Conservation (phyloP, 2,113 vertebrate species). For the Takifugu bimaculatus region DNA sequence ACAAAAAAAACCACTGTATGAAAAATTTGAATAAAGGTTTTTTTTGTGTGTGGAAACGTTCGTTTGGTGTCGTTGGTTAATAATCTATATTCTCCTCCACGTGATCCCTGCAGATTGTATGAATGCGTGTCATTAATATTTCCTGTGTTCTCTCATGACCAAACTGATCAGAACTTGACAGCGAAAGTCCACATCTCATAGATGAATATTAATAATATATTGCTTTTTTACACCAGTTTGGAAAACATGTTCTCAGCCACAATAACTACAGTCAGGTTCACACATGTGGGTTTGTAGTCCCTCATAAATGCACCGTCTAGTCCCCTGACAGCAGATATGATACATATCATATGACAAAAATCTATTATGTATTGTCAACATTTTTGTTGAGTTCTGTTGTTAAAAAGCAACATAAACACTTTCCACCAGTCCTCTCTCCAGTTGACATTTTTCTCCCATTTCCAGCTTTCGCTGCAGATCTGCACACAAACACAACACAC, state of each 20-base stretch:
- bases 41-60: no score
- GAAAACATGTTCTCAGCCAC: neutral
- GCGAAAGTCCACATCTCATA: conserved; percentile 13
- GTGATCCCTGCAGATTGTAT: conserved; percentile 52
- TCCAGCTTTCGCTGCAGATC: conserved; percentile 2
- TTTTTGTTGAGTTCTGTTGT: neutral
- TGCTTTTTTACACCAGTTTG: conserved; percentile 2
- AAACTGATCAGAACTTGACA: conserved; percentile 28
- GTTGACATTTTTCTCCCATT: conserved; percentile 10
- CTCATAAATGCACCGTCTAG: neutral
- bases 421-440: neutral
- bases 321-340: neutral
- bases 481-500: conserved; percentile 10
- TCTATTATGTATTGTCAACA: neutral
- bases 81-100: conserved; percentile 47
- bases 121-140: conserved; percentile 45
- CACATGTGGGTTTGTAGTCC: no score
- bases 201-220: conserved; percentile 7
- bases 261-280: no score
- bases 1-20: no score
- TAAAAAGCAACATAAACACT: neutral
- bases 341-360: neutral
- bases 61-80: no score
- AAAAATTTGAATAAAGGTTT: no score
- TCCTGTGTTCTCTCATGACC: conserved; percentile 29